Evolutionary conservation across 2,888 invertebrate species (phyloP).

Genomic region (Tetragnatha montana): DNA sequence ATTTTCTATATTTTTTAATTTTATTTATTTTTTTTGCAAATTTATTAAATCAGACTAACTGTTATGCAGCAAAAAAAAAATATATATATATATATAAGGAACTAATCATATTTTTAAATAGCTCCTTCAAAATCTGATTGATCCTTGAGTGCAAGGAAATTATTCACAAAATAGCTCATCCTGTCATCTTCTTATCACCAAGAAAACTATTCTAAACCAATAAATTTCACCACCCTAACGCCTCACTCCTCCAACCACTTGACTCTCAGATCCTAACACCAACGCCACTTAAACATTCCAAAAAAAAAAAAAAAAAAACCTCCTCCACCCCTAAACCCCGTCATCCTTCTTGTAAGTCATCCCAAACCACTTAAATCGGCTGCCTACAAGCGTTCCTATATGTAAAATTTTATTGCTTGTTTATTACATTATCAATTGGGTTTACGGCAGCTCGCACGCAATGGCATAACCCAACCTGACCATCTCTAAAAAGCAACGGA

Average conservation of each 20-base stretch:
- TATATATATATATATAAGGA: too few species aligned
- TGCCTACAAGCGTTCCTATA: constrained; percentile 39
- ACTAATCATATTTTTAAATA: too few species aligned
- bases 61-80: too few species aligned
- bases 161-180: too few species aligned
- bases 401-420: constrained; percentile 71
- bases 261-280: background rate
- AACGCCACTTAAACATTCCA: background rate
- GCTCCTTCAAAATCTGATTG: too few species aligned
- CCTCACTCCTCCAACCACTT: background rate
- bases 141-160: too few species aligned
- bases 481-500: background rate
- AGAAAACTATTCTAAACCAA: background rate
- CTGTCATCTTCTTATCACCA: too few species aligned
- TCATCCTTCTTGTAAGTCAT: background rate
- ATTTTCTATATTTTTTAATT: too few species aligned
- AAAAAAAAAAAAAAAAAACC: too few species aligned
- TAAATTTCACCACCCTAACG: background rate
- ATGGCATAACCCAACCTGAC: constrained; percentile 36
- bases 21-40: too few species aligned
- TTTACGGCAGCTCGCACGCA: constrained; percentile 68
- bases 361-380: constrained; percentile 46
- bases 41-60: too few species aligned
- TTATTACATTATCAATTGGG: constrained; percentile 70
- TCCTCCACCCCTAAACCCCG: background rate